Evolutionary conservation across 2,888 invertebrate species (phyloP), one percentile per base, ranked within the genome.

Genomic region (Plagodis pulveraria): DNA sequence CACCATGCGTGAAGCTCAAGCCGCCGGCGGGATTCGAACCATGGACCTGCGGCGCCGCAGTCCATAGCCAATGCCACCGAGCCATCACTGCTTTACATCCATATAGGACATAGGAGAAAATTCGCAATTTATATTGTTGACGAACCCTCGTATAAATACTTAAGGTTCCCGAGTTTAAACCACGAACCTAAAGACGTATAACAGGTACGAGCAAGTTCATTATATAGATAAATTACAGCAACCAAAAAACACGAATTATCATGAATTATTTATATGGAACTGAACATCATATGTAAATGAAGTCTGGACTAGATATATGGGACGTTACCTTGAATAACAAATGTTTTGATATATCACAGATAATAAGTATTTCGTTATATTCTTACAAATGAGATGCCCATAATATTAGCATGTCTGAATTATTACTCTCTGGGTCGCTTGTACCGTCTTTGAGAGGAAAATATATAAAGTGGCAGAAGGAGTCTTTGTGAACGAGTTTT

Each of bases 211-310:
- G 22, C 1, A 22, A 22, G 22, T 22, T 22, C n/a, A 22, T 4
- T 22, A 22, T 4, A 22, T 22, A 22, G 22, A 22, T 22, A 49
- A 53, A 36, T 49, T 12, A 44, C 11, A 49, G 44, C 54, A 47
- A 45, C 53, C 40, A 32, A 50, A 65, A 63, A 65, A 55, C 59
- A 49, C 46, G 57, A 58, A 66, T 63, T 50, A 61, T 61, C 66
- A 69, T 69, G 63, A 71, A 69, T 62, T 66, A 68, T 66, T 66
- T 66, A 63, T 58, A 55, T 62, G 59, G 53, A 59, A 58, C 50
- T 53, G 48, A 62, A 61, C 45, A 62, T 59, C 50, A 56, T 66
- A 66, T 66, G 66, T 57, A 63, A 66, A 70, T 67, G 57, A 11
- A 43, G 50, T 44, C 53, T 64, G 62, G 62, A 64, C 62, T 60